These are phyloP conservation scores for Scaptomyza graminum DNA, from an alignment of 1,140 invertebrate species.

Conservation along the genomic window DNA sequence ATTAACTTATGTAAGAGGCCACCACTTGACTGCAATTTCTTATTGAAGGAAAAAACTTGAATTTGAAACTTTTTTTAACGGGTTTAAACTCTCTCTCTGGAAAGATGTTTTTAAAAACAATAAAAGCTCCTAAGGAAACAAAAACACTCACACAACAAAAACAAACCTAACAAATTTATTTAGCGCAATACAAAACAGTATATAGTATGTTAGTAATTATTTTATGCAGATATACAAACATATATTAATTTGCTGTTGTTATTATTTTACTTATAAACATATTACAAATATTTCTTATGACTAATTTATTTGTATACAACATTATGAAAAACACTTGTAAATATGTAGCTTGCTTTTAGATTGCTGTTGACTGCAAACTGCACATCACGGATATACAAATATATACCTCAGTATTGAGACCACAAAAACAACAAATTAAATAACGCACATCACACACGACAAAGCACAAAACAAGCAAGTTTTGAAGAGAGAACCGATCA, in stretches of 20 bases:
- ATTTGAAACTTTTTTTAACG: too few species aligned
- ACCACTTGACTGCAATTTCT: too few species aligned
- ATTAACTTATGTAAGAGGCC: too few species aligned
- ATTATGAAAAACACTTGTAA: not conserved
- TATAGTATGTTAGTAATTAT: not conserved
- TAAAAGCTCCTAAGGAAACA: not conserved
- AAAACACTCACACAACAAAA: not conserved
- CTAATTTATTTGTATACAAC: conserved; percentile 6
- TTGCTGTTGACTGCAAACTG: conserved; percentile 61
- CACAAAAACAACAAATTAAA: conserved; percentile 8
- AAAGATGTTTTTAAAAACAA: too few species aligned
- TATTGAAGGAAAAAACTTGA: too few species aligned
- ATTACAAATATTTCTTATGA: conserved; percentile 2
- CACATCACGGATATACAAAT: conserved; percentile 36
- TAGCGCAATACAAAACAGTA: not conserved
- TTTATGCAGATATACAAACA: not conserved
- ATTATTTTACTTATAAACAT: conserved; percentile 7
- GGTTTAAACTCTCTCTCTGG: too few species aligned
- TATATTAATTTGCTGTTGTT: not conserved
- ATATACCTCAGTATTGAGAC: conserved; percentile 6
- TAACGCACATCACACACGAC: conserved; percentile 20
- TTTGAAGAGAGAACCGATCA: conserved; percentile 1
- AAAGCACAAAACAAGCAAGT: conserved; percentile 21
- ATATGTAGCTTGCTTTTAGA: conserved; percentile 60
- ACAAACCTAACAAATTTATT: not conserved